Percentiles rank a stretch among this genome's conserved stretches.
Evolutionary conservation across 2,888 invertebrate species (phyloP).

Genomic region (Ditylenchus weischeri): DNA sequence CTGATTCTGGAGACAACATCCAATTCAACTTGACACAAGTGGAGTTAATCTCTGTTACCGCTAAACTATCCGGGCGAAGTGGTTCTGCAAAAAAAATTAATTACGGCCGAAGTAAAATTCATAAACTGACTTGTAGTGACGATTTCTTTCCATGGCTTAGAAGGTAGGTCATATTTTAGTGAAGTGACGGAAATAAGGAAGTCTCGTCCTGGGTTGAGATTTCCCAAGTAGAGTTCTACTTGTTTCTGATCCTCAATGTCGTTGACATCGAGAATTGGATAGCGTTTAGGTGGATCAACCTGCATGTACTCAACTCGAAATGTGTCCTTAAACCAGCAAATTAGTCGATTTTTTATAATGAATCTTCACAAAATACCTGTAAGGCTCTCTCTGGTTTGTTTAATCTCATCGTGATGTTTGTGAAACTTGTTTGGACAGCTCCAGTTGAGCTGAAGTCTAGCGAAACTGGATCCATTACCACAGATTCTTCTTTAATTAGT

Average conservation of each 20-base stretch:
- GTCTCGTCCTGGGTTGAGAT: conserved; percentile 54
- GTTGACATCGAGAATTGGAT: conserved; percentile 52
- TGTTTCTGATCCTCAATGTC: conserved; percentile 53
- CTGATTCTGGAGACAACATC: conserved; percentile 41
- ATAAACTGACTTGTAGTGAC: conserved; percentile 50
- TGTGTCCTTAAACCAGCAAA: conserved; percentile 19
- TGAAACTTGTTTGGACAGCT: conserved; percentile 42
- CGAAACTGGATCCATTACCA: conserved; percentile 50
- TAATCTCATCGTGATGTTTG: conserved; percentile 53
- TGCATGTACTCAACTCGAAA: conserved; percentile 32
- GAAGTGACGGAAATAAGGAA: conserved; percentile 51
- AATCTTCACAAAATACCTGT: conserved; percentile 35
- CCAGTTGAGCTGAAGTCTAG: conserved; percentile 39
- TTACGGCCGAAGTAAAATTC: background rate
- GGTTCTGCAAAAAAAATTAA: conserved; percentile 32
- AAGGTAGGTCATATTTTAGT: conserved; percentile 48
- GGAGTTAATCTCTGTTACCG: conserved; percentile 43
- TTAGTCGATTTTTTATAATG: background rate
- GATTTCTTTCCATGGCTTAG: conserved; percentile 50
- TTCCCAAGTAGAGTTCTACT: conserved; percentile 53
- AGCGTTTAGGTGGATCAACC: conserved; percentile 52
- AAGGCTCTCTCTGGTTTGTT: conserved; percentile 47
- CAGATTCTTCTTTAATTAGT: conserved; percentile 52
- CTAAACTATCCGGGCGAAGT: conserved; percentile 34
- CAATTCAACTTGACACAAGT: conserved; percentile 49